Evolutionary conservation across 2,113 vertebrate genomes (phyloP).

Genomic region (Coreoperca whiteheadi): DNA sequence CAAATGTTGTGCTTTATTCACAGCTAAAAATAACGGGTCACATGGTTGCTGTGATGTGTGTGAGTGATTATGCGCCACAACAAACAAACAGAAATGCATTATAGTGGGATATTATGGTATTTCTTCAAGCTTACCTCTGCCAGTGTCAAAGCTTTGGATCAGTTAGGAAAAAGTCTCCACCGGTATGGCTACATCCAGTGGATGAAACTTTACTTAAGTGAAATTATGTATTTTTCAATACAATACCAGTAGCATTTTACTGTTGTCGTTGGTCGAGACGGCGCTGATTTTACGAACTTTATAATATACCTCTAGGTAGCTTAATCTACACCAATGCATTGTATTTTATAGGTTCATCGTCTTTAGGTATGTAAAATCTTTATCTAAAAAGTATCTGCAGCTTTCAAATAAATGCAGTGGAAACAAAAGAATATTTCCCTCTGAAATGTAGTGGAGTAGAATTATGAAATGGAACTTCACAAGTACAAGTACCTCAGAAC

Average conservation of each 20-base stretch:
- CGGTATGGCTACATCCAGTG: background rate
- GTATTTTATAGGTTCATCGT: background rate
- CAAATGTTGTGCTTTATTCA: background rate
- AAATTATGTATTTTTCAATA: background rate
- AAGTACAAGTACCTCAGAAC: background rate
- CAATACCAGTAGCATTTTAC: background rate
- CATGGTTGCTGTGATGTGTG: background rate
- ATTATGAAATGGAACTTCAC: background rate
- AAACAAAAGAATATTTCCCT: background rate
- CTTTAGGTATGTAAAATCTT: background rate
- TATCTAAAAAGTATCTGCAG: background rate
- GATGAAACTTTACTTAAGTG: background rate
- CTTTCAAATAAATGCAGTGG: background rate
- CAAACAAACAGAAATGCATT: background rate
- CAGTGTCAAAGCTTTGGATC: background rate
- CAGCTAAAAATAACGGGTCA: conserved; percentile 23
- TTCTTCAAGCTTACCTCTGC: background rate
- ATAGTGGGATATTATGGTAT: background rate
- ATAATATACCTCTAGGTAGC: background rate
- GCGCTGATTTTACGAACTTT: background rate
- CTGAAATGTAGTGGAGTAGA: background rate
- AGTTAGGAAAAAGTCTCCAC: background rate
- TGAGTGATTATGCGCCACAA: background rate
- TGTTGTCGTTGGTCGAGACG: background rate
- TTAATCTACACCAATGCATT: background rate